Evolutionary conservation across 92 coral and sea anemone genomes (phyloP), one percentile per base, ranked within the genome.

Genomic region (Porites rus): DNA sequence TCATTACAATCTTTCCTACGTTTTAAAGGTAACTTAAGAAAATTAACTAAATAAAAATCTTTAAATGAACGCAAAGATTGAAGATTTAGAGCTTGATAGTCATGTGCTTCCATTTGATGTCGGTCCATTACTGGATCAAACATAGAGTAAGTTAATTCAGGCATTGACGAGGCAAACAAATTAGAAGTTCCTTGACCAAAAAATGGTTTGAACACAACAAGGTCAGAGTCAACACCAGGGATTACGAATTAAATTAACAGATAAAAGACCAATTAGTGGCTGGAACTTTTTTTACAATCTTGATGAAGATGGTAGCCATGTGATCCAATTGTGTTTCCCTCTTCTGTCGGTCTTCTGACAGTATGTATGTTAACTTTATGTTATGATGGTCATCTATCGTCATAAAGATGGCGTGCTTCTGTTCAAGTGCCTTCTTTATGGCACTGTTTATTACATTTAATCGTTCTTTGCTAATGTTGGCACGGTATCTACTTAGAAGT

Each of bases 111-210:
- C 65, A 89, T 79, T 38, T 52, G 83, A 11, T 89, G 78, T 51
- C 89, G 22, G 53, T 63, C 92, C 76, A 77, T 83, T 11, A 84
- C 73, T 21, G 89, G 92, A 56, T 89, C 88, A 84, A 89, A 89
- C 58, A 50, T 77, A 9, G 51, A 6, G 75, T 68, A 50, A 22
- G 92, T 69, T 14, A 84, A 73, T 56, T 89, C 85, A 19, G 92
- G 89, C 89, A 89, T 76, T 65, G 68, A 46, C 31, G 91, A 74
- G 65, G 91, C 91, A 88, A 81, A 88, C 3, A 88, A 61, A 60
- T 56, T 3, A 1, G 68, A 56, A 38, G 67, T 56, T 51, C 69
- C 68, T 17, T 56, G 56, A 11, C 19, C 2, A 70, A 89, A 53
- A 58, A 38, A 24, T 69, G 51, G 20, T 8, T n/a, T 9, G 92